These are phyloP conservation scores for Eupithecia pulchellata DNA, from an alignment of 2,888 invertebrate genomes.

Conservation along the genomic window DNA sequence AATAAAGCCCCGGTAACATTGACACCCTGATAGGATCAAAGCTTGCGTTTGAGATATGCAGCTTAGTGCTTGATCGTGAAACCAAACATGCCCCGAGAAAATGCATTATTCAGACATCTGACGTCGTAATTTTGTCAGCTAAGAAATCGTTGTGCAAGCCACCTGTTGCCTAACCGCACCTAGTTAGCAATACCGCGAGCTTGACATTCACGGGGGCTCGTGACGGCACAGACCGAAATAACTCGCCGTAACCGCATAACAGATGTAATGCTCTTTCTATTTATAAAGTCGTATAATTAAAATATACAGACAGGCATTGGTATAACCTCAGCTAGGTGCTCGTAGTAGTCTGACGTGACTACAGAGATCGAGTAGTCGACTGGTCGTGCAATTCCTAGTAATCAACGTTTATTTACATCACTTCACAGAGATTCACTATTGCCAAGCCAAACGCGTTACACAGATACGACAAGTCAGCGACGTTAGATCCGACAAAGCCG, in stretches of 20 bases:
- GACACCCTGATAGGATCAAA: background rate
- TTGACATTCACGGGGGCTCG: conserved; percentile 81
- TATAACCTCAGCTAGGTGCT: conserved; percentile 54
- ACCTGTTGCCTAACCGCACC: conserved; percentile 77
- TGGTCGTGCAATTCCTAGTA: background rate
- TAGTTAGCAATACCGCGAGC: conserved; percentile 76
- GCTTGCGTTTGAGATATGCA: background rate
- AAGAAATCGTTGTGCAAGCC: conserved; percentile 69
- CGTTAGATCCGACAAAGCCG: too few species aligned
- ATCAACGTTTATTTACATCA: background rate
- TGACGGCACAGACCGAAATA: conserved; percentile 80
- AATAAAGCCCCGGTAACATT: background rate
- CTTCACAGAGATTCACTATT: too few species aligned
- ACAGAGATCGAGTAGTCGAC: conserved; percentile 43
- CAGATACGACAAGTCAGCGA: too few species aligned
- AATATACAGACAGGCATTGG: conserved; percentile 72
- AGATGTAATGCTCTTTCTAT: conserved; percentile 79
- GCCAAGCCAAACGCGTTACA: too few species aligned
- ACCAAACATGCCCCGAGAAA: background rate
- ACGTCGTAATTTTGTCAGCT: conserved; percentile 51
- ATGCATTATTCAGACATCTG: conserved; percentile 31
- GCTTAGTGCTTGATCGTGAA: background rate
- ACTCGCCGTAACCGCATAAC: conserved; percentile 80
- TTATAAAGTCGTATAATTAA: conserved; percentile 80
- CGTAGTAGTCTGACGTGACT: conserved; percentile 55